Base-by-base conservation (phyloP, 2,797 vertebrate species). In the Australoheros facetus region DNA sequence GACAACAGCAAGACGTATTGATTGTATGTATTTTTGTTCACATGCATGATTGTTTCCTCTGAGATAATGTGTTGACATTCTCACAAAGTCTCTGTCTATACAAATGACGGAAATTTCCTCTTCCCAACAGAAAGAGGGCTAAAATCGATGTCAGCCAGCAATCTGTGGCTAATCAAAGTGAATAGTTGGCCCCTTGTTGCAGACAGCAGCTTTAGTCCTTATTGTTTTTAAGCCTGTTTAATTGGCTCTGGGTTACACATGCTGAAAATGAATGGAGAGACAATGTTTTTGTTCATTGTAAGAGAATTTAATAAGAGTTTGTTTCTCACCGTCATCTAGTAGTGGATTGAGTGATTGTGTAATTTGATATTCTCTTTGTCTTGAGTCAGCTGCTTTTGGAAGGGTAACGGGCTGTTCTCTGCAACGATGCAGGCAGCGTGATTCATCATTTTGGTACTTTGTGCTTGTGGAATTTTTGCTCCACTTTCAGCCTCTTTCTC, bases 301-400 rank as follows among this genome's bases (percentile, higher is more conserved):
- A 77, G 77, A 11, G 48, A 34, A 78, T 78, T 84, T 87, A 84
- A 82, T 70, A 71, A 78, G 86, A 71, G 66, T 84, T 83, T 85
- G 84, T 87, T 84, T 78, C 81, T 89, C 80, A 77, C 14, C 69
- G 79, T 82, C 80, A 81, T 87, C 74, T 79, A 26, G 56, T 23
- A 7, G 73, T 74, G 75, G 89, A 82, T 87, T 75, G 87, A 92
- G 86, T 69, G 57, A 78, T 84, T 76, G 76, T 71, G 45, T 91
- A 83, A 90, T 90, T 88, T 85, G 77, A 75, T 77, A 83, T 89
- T 91, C 85, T 82, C 88, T 93, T 91, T 92, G 85, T 87, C 80
- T 90, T 80, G 79, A 91, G 80, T 88, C 79, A 85, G 88, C 88
- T 86, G 84, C 86, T 82, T 78, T 81, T 79, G 84, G 83, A 89